A percentile compares a stretch with the other conserved stretches of the same genome.
phyloP scores from a whole-genome alignment of 2,888 invertebrate species.

The Morinoia aosen region DNA sequence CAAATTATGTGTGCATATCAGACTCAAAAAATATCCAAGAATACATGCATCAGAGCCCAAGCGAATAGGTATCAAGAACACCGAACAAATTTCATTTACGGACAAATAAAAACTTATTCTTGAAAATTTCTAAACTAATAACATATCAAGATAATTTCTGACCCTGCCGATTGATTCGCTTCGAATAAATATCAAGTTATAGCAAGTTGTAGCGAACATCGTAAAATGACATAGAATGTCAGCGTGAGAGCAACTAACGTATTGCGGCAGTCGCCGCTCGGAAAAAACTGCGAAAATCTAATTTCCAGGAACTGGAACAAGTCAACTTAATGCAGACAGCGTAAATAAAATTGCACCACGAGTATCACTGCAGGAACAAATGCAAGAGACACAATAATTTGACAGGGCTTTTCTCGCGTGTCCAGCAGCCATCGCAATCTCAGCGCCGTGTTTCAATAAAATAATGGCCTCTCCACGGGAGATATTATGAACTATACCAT shows the following conservation, averaged over 20 bases:
- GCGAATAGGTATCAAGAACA: too few relatives aligned
- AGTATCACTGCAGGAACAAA: background rate
- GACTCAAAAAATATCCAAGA: background rate
- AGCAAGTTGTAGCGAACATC: background rate
- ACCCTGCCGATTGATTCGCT: background rate
- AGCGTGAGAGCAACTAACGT: background rate
- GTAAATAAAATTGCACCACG: background rate
- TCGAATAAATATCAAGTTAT: background rate
- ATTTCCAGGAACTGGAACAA: background rate
- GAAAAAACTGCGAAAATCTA: background rate
- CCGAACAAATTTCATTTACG: too few relatives aligned
- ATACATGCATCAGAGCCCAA: too few relatives aligned
- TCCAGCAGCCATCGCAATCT: constrained; percentile 29
- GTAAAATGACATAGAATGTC: background rate
- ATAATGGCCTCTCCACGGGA: background rate
- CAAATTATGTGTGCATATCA: background rate
- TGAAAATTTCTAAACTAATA: too few relatives aligned
- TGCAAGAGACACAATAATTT: background rate
- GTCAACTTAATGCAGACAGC: background rate
- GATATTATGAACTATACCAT: constrained; percentile 35
- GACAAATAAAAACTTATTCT: too few relatives aligned
- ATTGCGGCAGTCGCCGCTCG: background rate
- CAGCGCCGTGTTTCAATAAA: constrained; percentile 30
- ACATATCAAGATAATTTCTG: too few relatives aligned
- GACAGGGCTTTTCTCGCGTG: background rate